Conservation (phyloP, 92 coral and sea anemone species). For the Porites lobata region DNA sequence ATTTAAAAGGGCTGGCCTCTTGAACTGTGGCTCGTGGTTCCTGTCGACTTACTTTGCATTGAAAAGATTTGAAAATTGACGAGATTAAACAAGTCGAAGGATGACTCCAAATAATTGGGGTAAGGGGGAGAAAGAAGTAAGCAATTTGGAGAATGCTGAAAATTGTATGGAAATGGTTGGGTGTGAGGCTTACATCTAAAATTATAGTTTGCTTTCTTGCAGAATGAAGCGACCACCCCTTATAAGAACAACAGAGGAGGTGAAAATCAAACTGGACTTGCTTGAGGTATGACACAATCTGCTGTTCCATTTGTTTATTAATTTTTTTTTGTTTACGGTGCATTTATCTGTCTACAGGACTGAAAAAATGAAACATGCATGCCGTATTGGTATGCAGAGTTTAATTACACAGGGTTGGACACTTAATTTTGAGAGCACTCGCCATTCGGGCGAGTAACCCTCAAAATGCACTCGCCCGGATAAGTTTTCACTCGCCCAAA, state of each 20-base stretch:
- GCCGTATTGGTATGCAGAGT: too few species aligned
- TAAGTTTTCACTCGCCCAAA: too few species aligned
- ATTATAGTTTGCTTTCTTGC: background rate
- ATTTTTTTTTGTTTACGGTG: background rate
- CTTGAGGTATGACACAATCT: slow-evolving; percentile 77
- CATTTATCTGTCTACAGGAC: background rate
- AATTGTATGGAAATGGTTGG: background rate
- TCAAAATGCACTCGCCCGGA: too few species aligned
- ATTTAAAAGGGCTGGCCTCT: too few species aligned
- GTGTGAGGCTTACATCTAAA: background rate
- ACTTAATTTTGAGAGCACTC: too few species aligned
- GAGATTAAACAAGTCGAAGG: too few species aligned
- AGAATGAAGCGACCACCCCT: slow-evolving; percentile 97
- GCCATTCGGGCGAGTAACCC: too few species aligned
- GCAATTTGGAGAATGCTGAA: background rate
- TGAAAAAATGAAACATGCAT: background rate
- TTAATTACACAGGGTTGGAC: too few species aligned
- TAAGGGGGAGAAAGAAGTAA: background rate
- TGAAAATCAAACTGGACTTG: slow-evolving; percentile 86
- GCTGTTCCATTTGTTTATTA: too few species aligned
- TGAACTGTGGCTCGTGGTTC: too few species aligned
- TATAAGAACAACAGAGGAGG: slow-evolving; percentile 89
- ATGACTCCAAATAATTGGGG: background rate
- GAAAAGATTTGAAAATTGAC: too few species aligned
- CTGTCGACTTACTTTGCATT: too few species aligned